phyloP scores from a whole-genome alignment of 2,113 vertebrate species.

The Elanoides forficatus region DNA sequence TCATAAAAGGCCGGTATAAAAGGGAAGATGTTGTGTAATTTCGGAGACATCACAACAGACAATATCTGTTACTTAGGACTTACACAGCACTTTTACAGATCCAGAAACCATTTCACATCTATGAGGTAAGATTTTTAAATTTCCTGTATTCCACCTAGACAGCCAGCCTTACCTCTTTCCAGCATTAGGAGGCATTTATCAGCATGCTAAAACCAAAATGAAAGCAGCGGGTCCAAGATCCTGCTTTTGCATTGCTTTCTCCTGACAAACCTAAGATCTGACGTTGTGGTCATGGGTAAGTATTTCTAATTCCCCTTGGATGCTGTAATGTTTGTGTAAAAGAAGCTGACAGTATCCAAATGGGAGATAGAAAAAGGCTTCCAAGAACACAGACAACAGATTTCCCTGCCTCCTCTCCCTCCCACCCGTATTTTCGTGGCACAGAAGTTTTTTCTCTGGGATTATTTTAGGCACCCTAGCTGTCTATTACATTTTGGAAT shows the following conservation, averaged over 20 bases:
- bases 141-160: constrained; percentile 13
- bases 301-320: constrained; percentile 55
- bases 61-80: not conserved
- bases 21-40: not conserved
- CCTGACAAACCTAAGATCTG: constrained; percentile 36
- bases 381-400: constrained; percentile 50
- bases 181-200: constrained; percentile 16
- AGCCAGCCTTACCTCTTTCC: not conserved
- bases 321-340: constrained; percentile 57
- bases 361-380: constrained; percentile 16
- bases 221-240: not conserved
- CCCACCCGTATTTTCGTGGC: not conserved
- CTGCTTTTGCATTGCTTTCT: constrained; percentile 21
- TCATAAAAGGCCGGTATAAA: not conserved
- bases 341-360: constrained; percentile 52
- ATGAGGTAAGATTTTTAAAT: constrained; percentile 18
- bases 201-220: not conserved
- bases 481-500: constrained; percentile 16
- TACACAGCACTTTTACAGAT: not conserved
- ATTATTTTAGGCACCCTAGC: constrained; percentile 11
- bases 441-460: not conserved
- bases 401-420: not conserved
- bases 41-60: not conserved
- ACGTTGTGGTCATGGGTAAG: constrained; percentile 42
- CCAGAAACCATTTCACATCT: not conserved